These are phyloP conservation scores for Spilosoma lubricipeda DNA, from an alignment of 2,888 invertebrate species.

Conservation along the genomic window DNA sequence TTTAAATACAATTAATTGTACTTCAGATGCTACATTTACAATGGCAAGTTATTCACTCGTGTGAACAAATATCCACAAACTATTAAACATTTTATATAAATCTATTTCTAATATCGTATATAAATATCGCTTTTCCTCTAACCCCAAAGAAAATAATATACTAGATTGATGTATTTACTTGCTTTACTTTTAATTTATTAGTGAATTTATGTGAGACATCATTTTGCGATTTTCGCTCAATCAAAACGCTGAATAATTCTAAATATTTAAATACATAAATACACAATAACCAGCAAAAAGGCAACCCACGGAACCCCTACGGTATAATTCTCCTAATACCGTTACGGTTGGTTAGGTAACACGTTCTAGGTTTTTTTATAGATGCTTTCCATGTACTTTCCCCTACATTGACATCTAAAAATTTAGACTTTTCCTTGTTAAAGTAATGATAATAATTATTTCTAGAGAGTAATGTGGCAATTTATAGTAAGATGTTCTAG, in stretches of 20 bases:
- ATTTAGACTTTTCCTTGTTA: conserved; percentile 24
- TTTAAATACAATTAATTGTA: conserved; percentile 60
- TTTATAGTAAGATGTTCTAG: conserved; percentile 32
- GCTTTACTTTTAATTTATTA: neutral
- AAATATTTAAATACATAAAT: neutral
- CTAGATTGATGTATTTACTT: neutral
- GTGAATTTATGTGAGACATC: neutral
- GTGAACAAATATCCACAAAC: conserved; percentile 53
- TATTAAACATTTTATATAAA: conserved; percentile 20
- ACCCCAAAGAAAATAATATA: neutral
- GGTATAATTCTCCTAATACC: neutral
- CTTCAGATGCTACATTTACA: conserved; percentile 67
- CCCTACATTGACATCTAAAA: conserved; percentile 24
- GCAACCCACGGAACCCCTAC: no score
- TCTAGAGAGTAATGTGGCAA: conserved; percentile 47
- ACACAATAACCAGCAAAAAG: neutral
- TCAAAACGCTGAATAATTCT: neutral
- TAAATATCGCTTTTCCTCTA: conserved; percentile 4
- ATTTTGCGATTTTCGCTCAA: neutral
- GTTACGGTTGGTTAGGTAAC: neutral
- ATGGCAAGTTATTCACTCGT: conserved; percentile 55
- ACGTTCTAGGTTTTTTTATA: neutral
- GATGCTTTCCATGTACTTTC: conserved; percentile 4
- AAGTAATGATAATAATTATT: conserved; percentile 25
- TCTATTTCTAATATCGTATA: conserved; percentile 23